Evolutionary conservation across 2,113 vertebrate genomes (phyloP), one percentile per base, ranked within the genome.

Genomic region (Speoplatyrhinus poulsoni): DNA sequence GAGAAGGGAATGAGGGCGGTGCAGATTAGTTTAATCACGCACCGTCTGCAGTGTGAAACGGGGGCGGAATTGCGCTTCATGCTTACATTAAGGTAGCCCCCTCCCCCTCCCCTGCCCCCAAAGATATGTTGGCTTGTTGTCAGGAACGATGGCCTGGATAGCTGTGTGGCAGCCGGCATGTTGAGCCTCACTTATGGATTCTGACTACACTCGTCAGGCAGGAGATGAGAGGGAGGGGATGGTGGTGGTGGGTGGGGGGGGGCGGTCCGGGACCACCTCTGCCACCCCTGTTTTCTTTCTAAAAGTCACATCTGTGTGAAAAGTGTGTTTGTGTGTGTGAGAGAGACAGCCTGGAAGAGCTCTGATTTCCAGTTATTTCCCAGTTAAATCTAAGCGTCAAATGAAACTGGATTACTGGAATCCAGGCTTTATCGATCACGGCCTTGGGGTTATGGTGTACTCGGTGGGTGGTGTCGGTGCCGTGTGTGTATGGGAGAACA

Each of bases 341-440:
- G 61, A 4, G 16, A 1, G 41, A 65, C 53, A 3, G 57, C 47
- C 60, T 62, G 62, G 74, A 82, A 79, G 73, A 75, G 63, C 59
- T 80, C 58, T 41, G 13, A 65, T 67, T 78, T 61, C 77, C 76
- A 65, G 69, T 59, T 76, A 69, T 64, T 80, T 84, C 61, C 62
- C 62, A 56, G 33, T 63, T 71, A 76, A 82, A 79, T 74, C 77
- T 87, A 79, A 71, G 81, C 80, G 73, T 87, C 86, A 88, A 89
- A 86, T 79, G 75, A 82, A 82, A 81, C 72, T 7, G 70, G 86
- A 87, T 87, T 79, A 82, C 80, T 6, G 12, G 67, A 81, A 86
- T 79, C 79, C 79, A 65, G 36, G 76, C 77, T 56, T 72, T 73
- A 87, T 89, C 72, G 76, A 89, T 84, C 76, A 80, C 19, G 17